phyloP scores from a whole-genome alignment of 2,888 invertebrate species.

The Choreutis nemorana region DNA sequence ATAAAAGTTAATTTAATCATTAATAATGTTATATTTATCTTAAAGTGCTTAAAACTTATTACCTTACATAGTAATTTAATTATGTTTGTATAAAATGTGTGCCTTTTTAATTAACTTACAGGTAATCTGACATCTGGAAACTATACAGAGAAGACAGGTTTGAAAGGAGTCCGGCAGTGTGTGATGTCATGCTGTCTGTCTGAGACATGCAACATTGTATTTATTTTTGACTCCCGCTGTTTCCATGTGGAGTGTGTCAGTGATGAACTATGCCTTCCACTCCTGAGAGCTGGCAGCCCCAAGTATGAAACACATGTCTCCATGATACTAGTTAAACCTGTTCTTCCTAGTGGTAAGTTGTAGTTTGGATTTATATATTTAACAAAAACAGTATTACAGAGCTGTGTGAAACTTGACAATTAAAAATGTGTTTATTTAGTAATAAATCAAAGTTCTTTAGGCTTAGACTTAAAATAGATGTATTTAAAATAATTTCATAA shows the following conservation, averaged over 20 bases:
- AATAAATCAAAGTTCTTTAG: no score
- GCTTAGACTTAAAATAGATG: no score
- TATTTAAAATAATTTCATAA: no score
- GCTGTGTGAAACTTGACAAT: no score
- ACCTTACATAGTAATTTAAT: not conserved
- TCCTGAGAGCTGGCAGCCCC: conserved; percentile 50
- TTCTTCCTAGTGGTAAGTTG: conserved; percentile 58
- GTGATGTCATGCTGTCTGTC: conserved; percentile 73
- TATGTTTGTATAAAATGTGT: no score
- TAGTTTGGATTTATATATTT: not conserved
- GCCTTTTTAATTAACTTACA: conserved; percentile 18
- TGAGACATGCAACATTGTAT: conserved; percentile 78
- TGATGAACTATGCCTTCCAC: conserved; percentile 76
- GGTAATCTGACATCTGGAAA: conserved; percentile 67
- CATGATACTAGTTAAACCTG: conserved; percentile 81
- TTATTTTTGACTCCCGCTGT: conserved; percentile 78
- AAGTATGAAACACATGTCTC: conserved; percentile 71
- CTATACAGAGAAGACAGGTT: conserved; percentile 63
- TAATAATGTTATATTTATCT: conserved; percentile 2
- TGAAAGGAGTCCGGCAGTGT: conserved; percentile 68
- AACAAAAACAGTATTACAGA: not conserved
- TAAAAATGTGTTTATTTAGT: no score
- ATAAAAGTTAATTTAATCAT: no score
- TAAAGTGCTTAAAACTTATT: not conserved
- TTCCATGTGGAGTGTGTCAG: conserved; percentile 78